Percentiles rank a stretch among this genome's conserved stretches.
Conservation (phyloP, 1,140 invertebrate genomes). For the Thereuonema tuberculata region DNA sequence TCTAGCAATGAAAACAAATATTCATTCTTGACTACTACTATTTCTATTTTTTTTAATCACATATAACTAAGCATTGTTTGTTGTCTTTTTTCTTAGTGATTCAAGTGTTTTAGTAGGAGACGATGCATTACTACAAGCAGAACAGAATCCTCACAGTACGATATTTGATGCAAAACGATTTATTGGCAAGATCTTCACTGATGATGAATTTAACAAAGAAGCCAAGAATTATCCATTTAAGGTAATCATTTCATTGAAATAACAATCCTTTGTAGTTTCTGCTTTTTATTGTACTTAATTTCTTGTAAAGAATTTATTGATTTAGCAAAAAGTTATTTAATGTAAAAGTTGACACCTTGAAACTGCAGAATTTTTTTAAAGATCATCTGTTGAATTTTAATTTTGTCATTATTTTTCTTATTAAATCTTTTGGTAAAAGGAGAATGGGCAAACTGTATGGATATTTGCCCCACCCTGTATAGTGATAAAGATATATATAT, state of each 20-base stretch:
- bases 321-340: not conserved
- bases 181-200: slow-evolving; percentile 34
- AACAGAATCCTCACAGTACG: slow-evolving; percentile 36
- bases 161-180: slow-evolving; percentile 41
- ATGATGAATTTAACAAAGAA: slow-evolving; percentile 26
- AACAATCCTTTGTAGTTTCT: not conserved
- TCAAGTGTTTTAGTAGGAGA: slow-evolving; percentile 33
- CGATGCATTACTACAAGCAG: slow-evolving; percentile 34
- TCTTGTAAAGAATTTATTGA: not conserved
- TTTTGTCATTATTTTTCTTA: too few relatives aligned
- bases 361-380: too few relatives aligned
- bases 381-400: too few relatives aligned
- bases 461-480: too few relatives aligned
- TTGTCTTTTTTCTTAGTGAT: slow-evolving; percentile 1
- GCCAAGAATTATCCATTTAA: slow-evolving; percentile 29
- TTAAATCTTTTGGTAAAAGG: too few relatives aligned
- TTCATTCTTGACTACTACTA: too few relatives aligned
- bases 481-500: too few relatives aligned
- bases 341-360: too few relatives aligned
- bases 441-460: too few relatives aligned
- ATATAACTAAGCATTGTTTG: too few relatives aligned
- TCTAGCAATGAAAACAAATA: too few relatives aligned
- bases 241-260: not conserved
- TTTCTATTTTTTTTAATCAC: too few relatives aligned
- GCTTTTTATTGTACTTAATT: not conserved